A percentile compares a stretch with the other conserved stretches of the same genome.
These are phyloP conservation scores for Onychostruthus taczanowskii DNA, from an alignment of 2,113 vertebrate species.

Conservation along the genomic window DNA sequence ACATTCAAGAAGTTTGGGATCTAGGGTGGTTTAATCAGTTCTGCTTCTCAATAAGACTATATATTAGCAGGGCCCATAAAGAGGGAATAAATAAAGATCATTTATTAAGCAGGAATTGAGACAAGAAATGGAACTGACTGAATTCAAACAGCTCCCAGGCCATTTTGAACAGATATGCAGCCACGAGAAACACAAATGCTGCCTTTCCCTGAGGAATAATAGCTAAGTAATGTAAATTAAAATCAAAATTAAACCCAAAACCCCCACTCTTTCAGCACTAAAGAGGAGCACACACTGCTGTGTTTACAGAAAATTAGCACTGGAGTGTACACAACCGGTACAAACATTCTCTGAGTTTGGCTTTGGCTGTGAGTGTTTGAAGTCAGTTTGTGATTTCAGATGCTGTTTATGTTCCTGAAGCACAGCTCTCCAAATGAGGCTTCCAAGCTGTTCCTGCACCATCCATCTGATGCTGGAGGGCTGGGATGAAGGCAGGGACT, in stretches of 20 bases:
- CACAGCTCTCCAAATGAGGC: constrained; percentile 5
- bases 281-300: constrained; percentile 31
- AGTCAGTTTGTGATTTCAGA: constrained; percentile 52
- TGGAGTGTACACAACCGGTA: constrained; percentile 11
- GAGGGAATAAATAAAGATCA: neutral
- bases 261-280: neutral
- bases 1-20: neutral
- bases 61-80: neutral
- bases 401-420: constrained; percentile 49
- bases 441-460: constrained; percentile 26
- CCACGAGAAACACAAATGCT: neutral
- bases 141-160: neutral
- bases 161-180: neutral
- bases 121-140: neutral
- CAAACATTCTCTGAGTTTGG: constrained; percentile 21
- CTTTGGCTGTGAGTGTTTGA: constrained; percentile 1
- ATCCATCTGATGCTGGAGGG: neutral
- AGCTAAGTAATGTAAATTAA: constrained; percentile 18
- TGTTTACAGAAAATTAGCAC: constrained; percentile 49
- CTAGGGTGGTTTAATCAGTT: neutral
- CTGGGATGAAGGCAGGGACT: neutral
- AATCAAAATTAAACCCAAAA: constrained; percentile 12
- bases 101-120: neutral
- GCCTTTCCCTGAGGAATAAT: neutral
- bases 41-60: neutral